phyloP scores from a whole-genome alignment of 2,888 invertebrate genomes.

The Conistra vaccinii region DNA sequence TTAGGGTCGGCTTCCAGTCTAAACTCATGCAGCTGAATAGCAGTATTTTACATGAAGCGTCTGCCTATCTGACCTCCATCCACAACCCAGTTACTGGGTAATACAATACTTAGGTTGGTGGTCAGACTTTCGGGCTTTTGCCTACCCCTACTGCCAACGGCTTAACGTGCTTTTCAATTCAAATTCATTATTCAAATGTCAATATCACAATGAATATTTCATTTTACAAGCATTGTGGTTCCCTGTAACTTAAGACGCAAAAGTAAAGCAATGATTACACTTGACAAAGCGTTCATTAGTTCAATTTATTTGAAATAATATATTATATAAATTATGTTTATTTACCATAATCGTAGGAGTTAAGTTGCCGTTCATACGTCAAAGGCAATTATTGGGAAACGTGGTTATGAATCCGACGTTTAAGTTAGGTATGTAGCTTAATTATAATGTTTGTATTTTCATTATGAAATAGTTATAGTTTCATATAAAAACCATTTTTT shows the following conservation, averaged over 20 bases:
- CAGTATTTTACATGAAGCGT: not conserved
- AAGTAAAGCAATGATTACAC: conserved; percentile 21
- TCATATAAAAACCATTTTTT: not conserved
- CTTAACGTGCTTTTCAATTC: not conserved
- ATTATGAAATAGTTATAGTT: not conserved
- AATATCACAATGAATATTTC: not conserved
- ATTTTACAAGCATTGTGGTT: conserved; percentile 9
- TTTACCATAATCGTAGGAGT: not conserved
- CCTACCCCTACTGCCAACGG: not conserved
- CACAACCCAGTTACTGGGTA: not conserved
- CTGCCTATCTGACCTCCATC: not conserved
- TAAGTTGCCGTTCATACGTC: not conserved
- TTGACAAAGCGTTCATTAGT: conserved; percentile 30
- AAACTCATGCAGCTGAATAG: not conserved
- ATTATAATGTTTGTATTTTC: not conserved
- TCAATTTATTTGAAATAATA: conserved; percentile 18
- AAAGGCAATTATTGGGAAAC: conserved; percentile 28
- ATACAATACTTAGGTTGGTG: not conserved
- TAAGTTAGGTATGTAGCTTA: not conserved
- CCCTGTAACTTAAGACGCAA: conserved; percentile 9
- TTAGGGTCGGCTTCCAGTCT: not conserved
- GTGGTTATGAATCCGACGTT: conserved; percentile 6
- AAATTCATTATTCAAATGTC: not conserved
- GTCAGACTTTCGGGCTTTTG: not conserved
- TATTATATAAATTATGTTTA: not conserved